Percentiles rank a stretch among this genome's conserved stretches.
Conservation (phyloP, 2,113 vertebrate genomes). For the Suricata suricatta region DNA sequence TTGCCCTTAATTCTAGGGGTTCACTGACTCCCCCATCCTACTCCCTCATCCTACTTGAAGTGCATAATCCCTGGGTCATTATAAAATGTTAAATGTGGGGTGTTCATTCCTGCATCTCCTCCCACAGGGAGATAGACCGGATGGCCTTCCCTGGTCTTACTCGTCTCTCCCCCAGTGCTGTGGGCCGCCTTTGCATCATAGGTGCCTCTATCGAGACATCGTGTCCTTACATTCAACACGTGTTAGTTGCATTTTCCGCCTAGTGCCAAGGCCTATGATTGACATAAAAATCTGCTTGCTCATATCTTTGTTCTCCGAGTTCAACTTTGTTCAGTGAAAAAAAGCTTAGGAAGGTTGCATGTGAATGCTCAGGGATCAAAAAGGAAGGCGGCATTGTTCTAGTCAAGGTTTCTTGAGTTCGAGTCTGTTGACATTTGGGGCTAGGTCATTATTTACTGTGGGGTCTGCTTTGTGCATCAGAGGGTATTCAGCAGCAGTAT, state of each 20-base stretch:
- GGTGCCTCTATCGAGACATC: not conserved
- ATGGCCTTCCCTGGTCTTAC: not conserved
- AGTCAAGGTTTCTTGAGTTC: not conserved
- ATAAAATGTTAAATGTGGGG: not conserved
- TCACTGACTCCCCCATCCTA: not conserved
- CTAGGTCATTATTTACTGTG: not conserved
- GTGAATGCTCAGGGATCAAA: not conserved
- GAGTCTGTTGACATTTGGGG: not conserved
- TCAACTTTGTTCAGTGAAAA: not conserved
- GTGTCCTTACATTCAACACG: not conserved
- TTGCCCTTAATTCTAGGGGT: not conserved
- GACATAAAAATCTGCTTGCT: not conserved
- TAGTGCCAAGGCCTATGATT: not conserved
- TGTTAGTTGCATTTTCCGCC: not conserved
- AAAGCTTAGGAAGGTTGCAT: not conserved
- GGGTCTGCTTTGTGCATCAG: rapidly evolving
- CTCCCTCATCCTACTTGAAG: not conserved
- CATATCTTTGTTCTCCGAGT: not conserved
- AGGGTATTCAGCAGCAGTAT: not conserved
- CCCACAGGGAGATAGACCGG: not conserved
- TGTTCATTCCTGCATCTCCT: not conserved
- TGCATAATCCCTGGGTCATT: not conserved
- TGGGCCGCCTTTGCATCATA: not conserved
- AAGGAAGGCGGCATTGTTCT: not conserved
- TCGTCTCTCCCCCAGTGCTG: rapidly evolving